phyloP scores from a whole-genome alignment of 2,888 invertebrate species.

The Cerastoderma edule region DNA sequence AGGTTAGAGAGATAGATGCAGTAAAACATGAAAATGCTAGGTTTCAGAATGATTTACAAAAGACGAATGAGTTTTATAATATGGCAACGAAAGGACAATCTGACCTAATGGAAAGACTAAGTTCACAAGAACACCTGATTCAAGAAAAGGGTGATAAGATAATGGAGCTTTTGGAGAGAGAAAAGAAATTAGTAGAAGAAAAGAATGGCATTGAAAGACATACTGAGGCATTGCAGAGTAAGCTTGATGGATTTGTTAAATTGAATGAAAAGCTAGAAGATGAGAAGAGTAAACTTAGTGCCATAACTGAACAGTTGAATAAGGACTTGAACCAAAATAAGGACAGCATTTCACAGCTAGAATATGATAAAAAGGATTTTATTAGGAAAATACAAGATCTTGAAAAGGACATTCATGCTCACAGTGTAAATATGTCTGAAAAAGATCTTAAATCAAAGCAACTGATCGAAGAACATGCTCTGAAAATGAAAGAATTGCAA shows the following conservation, averaged over 20 bases:
- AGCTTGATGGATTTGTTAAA: constrained; percentile 27
- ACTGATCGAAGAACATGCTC: background rate
- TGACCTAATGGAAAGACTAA: constrained; percentile 45
- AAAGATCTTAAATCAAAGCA: constrained; percentile 12
- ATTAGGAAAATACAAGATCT: constrained; percentile 18
- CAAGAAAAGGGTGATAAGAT: constrained; percentile 38
- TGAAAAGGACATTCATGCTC: constrained; percentile 19
- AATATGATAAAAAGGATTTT: constrained; percentile 12
- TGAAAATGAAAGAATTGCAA: constrained; percentile 14
- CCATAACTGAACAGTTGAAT: constrained; percentile 18
- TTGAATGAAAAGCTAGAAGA: constrained; percentile 31
- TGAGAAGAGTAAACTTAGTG: constrained; percentile 26
- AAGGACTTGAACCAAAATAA: constrained; percentile 28
- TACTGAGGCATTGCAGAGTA: constrained; percentile 8
- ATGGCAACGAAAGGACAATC: constrained; percentile 52
- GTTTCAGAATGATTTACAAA: constrained; percentile 29
- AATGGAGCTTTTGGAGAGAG: constrained; percentile 30
- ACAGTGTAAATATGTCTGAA: constrained; percentile 3
- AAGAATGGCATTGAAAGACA: constrained; percentile 33
- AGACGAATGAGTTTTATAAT: constrained; percentile 50
- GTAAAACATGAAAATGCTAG: constrained; percentile 28
- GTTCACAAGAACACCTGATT: constrained; percentile 34
- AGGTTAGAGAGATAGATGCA: constrained; percentile 30
- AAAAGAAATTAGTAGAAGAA: constrained; percentile 26
- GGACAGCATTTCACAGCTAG: constrained; percentile 22